These are phyloP conservation scores for Trachymyrmex cornetzi DNA, from an alignment of 1,140 invertebrate species.

Conservation along the genomic window DNA sequence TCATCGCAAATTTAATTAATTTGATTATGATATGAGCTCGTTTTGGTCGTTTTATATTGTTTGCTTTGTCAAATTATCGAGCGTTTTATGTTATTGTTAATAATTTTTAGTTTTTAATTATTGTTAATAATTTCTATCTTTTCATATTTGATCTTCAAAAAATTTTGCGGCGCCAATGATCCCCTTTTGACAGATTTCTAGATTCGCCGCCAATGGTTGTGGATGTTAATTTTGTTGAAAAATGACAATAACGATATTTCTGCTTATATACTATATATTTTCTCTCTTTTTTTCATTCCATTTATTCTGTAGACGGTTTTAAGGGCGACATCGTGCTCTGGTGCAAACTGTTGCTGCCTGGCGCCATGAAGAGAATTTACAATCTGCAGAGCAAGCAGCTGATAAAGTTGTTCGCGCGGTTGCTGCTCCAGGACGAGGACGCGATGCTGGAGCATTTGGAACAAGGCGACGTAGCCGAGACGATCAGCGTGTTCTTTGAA, in stretches of 20 bases:
- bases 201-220: too few species aligned
- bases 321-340: conserved; percentile 93
- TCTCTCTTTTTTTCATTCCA: too few species aligned
- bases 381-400: conserved; percentile 97
- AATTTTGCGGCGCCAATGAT: too few species aligned
- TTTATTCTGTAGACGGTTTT: conserved; percentile 88
- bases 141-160: too few species aligned
- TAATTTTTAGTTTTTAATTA: too few species aligned
- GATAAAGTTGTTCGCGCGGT: conserved; percentile 94
- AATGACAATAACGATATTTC: not conserved
- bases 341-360: conserved; percentile 94
- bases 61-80: too few species aligned
- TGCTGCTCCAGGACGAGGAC: conserved; percentile 91
- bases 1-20: too few species aligned
- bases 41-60: too few species aligned
- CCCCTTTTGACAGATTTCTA: too few species aligned
- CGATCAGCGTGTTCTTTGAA: conserved; percentile 93
- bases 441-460: conserved; percentile 95
- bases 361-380: conserved; percentile 93
- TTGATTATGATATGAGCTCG: too few species aligned
- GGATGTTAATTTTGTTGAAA: not conserved
- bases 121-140: too few species aligned
- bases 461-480: conserved; percentile 96
- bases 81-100: too few species aligned
- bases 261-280: not conserved